phyloP scores from a whole-genome alignment of 2,797 vertebrate species.

The Myotis findleyi region DNA sequence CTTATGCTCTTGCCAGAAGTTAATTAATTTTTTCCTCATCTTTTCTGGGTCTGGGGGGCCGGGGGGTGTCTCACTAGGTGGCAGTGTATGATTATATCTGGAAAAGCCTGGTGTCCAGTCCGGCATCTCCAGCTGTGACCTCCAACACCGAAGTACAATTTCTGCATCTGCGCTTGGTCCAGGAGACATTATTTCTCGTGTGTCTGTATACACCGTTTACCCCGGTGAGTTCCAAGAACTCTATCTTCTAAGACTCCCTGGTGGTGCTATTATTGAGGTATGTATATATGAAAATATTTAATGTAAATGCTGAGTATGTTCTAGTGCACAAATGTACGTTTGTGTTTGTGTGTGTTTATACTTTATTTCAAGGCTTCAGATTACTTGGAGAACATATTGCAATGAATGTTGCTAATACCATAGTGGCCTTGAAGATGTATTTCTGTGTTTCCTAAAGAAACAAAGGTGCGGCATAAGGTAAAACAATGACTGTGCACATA shows the following conservation, averaged over 20 bases:
- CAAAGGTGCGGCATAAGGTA: background rate
- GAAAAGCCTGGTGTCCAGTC: conserved; percentile 86
- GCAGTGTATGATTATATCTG: conserved; percentile 95
- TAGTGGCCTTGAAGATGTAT: background rate
- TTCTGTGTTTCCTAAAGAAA: conserved; percentile 46
- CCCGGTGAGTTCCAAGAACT: conserved; percentile 90
- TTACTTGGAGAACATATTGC: background rate
- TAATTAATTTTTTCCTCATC: conserved; percentile 84
- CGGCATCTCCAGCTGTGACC: conserved; percentile 82
- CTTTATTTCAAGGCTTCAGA: background rate
- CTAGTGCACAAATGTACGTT: background rate
- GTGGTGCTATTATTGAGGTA: conserved; percentile 95
- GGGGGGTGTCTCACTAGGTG: conserved; percentile 90
- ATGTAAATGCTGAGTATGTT: background rate
- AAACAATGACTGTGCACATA: background rate
- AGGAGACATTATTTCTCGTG: conserved; percentile 87
- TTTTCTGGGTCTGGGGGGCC: conserved; percentile 49
- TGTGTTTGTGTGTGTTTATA: background rate
- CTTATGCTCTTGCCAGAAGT: conserved; percentile 85
- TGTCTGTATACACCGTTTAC: conserved; percentile 91
- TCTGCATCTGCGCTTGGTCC: conserved; percentile 55
- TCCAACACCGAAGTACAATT: conserved; percentile 67
- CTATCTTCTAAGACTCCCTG: conserved; percentile 93
- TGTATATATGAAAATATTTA: conserved; percentile 46
- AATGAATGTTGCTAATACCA: background rate